Base-by-base conservation (phyloP, 37 sponge, comb jelly and placozoan species). In the Diacarnus erythraeanus region DNA sequence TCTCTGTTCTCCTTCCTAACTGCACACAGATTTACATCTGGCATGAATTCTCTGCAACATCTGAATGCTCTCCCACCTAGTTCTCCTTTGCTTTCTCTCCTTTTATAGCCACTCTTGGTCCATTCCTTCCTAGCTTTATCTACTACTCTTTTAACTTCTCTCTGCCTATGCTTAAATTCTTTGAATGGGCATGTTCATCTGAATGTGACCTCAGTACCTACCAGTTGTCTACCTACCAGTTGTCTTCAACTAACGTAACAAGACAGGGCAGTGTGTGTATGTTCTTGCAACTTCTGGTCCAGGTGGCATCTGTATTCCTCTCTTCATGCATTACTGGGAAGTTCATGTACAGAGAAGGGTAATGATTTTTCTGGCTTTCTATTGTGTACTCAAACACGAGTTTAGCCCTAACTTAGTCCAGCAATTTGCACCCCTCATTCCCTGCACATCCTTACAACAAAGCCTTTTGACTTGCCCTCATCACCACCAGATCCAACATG, bases 121-220 rank as follows among this genome's bases (percentile, higher is more conserved):
- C 81, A 81, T 2, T 60, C 42, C 39, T 81, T 61, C 61, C 71
- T 75, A 5, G 77, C 75, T 9, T 30, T 39, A 64, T 69, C 77
- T 18, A 84, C 85, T 59, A 77, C 85, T 35, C 69, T 71, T 66
- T 85, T 85, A 3, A 85, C 86, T 1, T 44, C 39, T 59, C 79
- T 71, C 56, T 85, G 79, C 25, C 30, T 42, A 3, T 59, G 59
- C 35, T 74, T 78, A 44, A 85, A 85, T 29, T 63, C 51, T 78
- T 38, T 84, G 2, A 8, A 8, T 15, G 41, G 29, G 17, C n/a
- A n/a, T n/a, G n/a, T n/a, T n/a, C n/a, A n/a, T n/a, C n/a, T n/a
- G n/a, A n/a, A n/a, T n/a, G n/a, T n/a, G n/a, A n/a, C n/a, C n/a
- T n/a, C n/a, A n/a, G n/a, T n/a, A n/a, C n/a, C 72, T 27, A 33